Evolutionary conservation across 2,888 invertebrate species (phyloP).

Genomic region (Phaonia tiefii): DNA sequence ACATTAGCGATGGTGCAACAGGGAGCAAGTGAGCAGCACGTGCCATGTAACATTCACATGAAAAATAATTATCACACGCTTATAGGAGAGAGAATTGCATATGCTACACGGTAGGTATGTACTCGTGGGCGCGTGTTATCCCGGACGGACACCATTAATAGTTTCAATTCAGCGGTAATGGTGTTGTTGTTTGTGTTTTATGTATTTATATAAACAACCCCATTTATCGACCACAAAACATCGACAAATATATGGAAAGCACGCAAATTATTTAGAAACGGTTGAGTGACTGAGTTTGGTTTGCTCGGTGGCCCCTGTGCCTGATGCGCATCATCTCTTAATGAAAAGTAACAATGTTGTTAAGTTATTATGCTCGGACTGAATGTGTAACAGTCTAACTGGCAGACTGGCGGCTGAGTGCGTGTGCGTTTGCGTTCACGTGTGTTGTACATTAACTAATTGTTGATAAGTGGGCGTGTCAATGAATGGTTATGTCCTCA

Average conservation of each 20-base stretch:
- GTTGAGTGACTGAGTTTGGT: neutral
- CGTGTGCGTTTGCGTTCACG: neutral
- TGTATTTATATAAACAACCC: conserved; percentile 59
- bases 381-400: too few relatives aligned
- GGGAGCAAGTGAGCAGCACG: conserved; percentile 69
- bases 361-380: conserved; percentile 2
- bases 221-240: conserved; percentile 33
- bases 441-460: conserved; percentile 9
- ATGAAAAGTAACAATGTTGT: conserved; percentile 55
- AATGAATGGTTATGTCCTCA: conserved; percentile 53
- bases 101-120: conserved; percentile 31
- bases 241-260: conserved; percentile 31
- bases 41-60: conserved; percentile 72
- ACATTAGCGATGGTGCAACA: conserved; percentile 45
- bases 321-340: conserved; percentile 51
- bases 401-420: conserved; percentile 6
- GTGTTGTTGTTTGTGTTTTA: neutral
- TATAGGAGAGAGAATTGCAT: conserved; percentile 14
- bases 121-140: conserved; percentile 56
- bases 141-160: conserved; percentile 7
- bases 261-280: conserved; percentile 33
- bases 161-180: neutral
- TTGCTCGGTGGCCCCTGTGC: conserved; percentile 13
- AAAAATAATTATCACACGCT: conserved; percentile 78
- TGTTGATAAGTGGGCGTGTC: conserved; percentile 69